These are phyloP conservation scores for Ommatoiulus sabulosus DNA, from an alignment of 2,888 invertebrate genomes.

Conservation along the genomic window DNA sequence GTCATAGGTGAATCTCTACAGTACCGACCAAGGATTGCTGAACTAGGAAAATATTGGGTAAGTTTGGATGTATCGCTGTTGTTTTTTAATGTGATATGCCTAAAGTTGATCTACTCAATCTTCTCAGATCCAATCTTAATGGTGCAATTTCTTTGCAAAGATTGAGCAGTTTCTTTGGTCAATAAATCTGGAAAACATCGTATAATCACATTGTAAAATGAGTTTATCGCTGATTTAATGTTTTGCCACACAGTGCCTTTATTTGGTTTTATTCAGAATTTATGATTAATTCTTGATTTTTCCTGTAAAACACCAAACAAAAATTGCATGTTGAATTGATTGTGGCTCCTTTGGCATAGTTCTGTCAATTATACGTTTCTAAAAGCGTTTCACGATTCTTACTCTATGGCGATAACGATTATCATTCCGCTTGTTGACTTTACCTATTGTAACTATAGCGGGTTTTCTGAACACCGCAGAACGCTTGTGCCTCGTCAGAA, in stretches of 20 bases:
- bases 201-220: no score
- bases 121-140: no score
- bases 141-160: no score
- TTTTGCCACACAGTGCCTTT: no score
- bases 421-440: conserved; percentile 10
- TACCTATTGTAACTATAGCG: not conserved
- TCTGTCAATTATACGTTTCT: not conserved
- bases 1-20: conserved; percentile 83
- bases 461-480: not conserved
- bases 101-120: no score
- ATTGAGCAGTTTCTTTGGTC: no score
- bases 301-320: not conserved
- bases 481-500: not conserved
- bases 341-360: not conserved
- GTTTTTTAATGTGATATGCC: no score
- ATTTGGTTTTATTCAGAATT: no score
- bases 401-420: not conserved
- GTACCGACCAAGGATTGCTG: conserved; percentile 82
- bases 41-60: conserved; percentile 91
- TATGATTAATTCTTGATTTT: no score
- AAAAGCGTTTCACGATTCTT: not conserved
- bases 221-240: no score
- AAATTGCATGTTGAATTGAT: no score
- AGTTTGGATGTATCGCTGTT: not conserved
- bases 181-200: no score